Conservation (phyloP, 2,888 invertebrate genomes). For the Nudaria mundana region DNA sequence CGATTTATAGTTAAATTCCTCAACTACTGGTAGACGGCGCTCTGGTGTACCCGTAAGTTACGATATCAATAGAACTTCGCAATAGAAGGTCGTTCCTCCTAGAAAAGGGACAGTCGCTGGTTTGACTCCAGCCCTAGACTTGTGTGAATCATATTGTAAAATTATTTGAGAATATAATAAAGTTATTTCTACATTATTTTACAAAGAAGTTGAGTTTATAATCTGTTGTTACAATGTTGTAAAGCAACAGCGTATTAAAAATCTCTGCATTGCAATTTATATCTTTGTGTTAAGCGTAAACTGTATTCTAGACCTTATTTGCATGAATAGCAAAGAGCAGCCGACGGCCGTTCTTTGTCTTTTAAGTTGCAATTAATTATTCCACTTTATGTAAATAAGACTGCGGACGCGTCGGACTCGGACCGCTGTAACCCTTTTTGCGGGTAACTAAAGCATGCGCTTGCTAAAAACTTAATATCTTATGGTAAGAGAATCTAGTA, state of each 20-base stretch:
- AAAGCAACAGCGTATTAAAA: slow-evolving; percentile 21
- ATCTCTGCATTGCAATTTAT: slow-evolving; percentile 23
- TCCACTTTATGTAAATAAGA: slow-evolving; percentile 73
- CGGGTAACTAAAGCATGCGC: slow-evolving; percentile 38
- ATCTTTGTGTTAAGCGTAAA: too few species aligned
- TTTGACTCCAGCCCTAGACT: too few species aligned
- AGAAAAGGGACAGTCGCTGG: too few species aligned
- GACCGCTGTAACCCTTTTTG: slow-evolving; percentile 55
- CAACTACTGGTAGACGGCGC: too few species aligned
- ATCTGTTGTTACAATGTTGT: slow-evolving; percentile 13
- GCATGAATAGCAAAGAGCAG: slow-evolving; percentile 68
- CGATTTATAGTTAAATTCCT: slow-evolving; percentile 18
- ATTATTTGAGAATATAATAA: too few species aligned
- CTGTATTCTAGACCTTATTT: slow-evolving; percentile 63
- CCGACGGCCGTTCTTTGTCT: slow-evolving; percentile 68
- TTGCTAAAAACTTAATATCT: slow-evolving; percentile 47
- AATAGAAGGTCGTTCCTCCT: too few species aligned
- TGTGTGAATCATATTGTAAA: too few species aligned
- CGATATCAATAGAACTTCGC: too few species aligned
- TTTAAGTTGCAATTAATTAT: slow-evolving; percentile 77
- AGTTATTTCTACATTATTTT: slow-evolving; percentile 27
- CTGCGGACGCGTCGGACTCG: slow-evolving; percentile 49
- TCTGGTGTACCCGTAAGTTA: too few species aligned
- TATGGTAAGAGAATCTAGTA: slow-evolving; percentile 41
- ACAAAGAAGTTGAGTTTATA: slow-evolving; percentile 12